A percentile compares a stretch with the other conserved stretches of the same genome.
These are phyloP conservation scores for Lasius platythorax DNA, from an alignment of 2,888 invertebrate genomes.

Conservation along the genomic window DNA sequence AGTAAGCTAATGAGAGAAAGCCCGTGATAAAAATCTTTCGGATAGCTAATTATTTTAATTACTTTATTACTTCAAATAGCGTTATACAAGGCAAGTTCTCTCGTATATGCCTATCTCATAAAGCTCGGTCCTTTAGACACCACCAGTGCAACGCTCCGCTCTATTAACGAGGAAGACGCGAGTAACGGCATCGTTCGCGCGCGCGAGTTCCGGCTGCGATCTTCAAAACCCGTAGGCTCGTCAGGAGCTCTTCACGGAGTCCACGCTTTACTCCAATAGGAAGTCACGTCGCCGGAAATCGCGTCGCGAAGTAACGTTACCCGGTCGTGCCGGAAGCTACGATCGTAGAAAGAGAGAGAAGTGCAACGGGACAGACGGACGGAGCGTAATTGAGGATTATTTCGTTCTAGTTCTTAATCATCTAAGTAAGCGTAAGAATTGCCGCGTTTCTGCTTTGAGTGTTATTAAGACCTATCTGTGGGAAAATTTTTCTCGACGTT, in stretches of 20 bases:
- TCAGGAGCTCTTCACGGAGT: neutral
- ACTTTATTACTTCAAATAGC: slow-evolving; percentile 20
- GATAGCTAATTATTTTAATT: slow-evolving; percentile 34
- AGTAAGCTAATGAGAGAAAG: slow-evolving; percentile 6
- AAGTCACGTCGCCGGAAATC: slow-evolving; percentile 77
- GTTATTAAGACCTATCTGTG: slow-evolving; percentile 23
- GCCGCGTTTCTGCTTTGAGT: neutral
- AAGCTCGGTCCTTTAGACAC: slow-evolving; percentile 23
- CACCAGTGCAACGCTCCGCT: slow-evolving; percentile 34
- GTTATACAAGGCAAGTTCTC: neutral
- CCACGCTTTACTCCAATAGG: slow-evolving; percentile 54
- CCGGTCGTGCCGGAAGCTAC: slow-evolving; percentile 60
- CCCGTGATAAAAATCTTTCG: neutral
- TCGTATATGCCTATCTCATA: neutral
- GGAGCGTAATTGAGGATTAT: slow-evolving; percentile 42
- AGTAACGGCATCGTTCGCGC: slow-evolving; percentile 42
- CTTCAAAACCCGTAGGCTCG: slow-evolving; percentile 32
- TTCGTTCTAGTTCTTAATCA: slow-evolving; percentile 48
- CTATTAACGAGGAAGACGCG: slow-evolving; percentile 50
- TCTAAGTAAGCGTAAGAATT: slow-evolving; percentile 7
- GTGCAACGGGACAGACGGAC: slow-evolving; percentile 24
- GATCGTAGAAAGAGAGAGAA: slow-evolving; percentile 24
- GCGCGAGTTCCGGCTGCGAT: slow-evolving; percentile 49
- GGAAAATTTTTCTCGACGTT: slow-evolving; percentile 16
- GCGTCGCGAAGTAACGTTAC: slow-evolving; percentile 74